phyloP scores from a whole-genome alignment of 2,888 invertebrate species.

The Ichneumon xanthorius region DNA sequence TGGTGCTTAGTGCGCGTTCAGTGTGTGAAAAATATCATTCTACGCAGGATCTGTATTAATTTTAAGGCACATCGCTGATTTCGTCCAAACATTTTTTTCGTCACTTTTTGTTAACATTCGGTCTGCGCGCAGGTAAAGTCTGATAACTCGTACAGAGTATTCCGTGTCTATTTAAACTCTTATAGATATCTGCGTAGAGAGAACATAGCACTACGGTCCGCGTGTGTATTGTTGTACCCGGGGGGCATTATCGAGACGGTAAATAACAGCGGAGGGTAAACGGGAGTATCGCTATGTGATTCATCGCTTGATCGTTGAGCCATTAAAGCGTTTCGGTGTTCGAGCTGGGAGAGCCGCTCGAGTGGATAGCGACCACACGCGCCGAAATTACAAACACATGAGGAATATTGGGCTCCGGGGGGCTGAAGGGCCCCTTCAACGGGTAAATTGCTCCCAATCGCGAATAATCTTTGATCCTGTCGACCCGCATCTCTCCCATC shows the following conservation, averaged over 20 bases:
- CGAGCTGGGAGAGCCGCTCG: not conserved
- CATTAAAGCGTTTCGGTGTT: constrained; percentile 56
- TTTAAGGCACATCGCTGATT: too few species aligned
- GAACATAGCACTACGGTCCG: not conserved
- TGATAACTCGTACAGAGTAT: constrained; percentile 44
- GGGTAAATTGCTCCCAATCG: constrained; percentile 9
- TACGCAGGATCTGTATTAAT: too few species aligned
- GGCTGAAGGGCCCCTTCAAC: not conserved
- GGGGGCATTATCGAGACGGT: constrained; percentile 68
- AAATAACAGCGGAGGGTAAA: constrained; percentile 70
- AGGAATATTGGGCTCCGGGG: not conserved
- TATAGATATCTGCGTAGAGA: not conserved
- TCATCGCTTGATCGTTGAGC: constrained; percentile 62
- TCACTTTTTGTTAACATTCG: constrained; percentile 3
- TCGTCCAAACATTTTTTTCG: too few species aligned
- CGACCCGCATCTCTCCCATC: constrained; percentile 16
- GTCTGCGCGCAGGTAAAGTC: constrained; percentile 50
- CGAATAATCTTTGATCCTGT: constrained; percentile 10
- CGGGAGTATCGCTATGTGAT: constrained; percentile 59
- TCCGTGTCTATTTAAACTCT: not conserved
- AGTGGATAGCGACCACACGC: constrained; percentile 7
- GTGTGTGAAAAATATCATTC: too few species aligned
- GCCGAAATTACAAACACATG: not conserved
- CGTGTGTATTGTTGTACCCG: constrained; percentile 41
- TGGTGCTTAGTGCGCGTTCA: too few species aligned